These are phyloP conservation scores for Eupithecia centaureata DNA, from an alignment of 2,888 invertebrate species.

Conservation along the genomic window DNA sequence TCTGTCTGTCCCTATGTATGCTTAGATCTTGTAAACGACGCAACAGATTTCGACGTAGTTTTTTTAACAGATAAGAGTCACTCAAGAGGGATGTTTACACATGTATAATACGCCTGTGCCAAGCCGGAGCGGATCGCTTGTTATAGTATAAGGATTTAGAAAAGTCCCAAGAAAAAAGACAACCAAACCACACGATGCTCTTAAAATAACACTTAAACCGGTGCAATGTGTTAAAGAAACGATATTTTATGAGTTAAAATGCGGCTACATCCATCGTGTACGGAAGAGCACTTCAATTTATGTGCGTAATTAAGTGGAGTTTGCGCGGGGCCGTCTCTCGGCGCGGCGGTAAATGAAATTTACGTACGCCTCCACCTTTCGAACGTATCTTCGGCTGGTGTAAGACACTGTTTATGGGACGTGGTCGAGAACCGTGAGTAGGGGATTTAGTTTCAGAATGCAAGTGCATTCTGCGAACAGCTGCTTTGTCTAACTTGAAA, in stretches of 20 bases:
- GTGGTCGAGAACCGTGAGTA: not conserved
- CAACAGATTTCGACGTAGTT: too few species aligned
- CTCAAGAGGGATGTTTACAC: too few species aligned
- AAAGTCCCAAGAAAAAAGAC: conserved; percentile 5
- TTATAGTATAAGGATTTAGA: not conserved
- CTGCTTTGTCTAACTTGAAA: too few species aligned
- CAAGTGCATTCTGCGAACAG: too few species aligned
- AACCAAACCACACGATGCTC: conserved; percentile 22
- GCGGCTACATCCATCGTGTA: conserved; percentile 75
- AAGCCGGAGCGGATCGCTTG: too few species aligned
- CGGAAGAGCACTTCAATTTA: conserved; percentile 81
- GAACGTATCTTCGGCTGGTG: conserved; percentile 65
- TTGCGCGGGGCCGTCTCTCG: conserved; percentile 76
- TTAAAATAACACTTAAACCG: conserved; percentile 22
- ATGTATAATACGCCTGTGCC: too few species aligned
- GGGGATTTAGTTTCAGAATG: not conserved
- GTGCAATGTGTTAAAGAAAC: conserved; percentile 50
- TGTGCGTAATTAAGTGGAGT: conserved; percentile 83
- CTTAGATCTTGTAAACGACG: too few species aligned
- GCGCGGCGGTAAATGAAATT: conserved; percentile 82
- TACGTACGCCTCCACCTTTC: conserved; percentile 79
- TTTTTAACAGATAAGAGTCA: too few species aligned
- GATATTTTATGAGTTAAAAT: conserved; percentile 74
- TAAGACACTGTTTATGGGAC: conserved; percentile 42
- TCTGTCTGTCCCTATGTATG: too few species aligned